Conservation (phyloP, 2,888 invertebrate genomes). For the Eupithecia centaureata region DNA sequence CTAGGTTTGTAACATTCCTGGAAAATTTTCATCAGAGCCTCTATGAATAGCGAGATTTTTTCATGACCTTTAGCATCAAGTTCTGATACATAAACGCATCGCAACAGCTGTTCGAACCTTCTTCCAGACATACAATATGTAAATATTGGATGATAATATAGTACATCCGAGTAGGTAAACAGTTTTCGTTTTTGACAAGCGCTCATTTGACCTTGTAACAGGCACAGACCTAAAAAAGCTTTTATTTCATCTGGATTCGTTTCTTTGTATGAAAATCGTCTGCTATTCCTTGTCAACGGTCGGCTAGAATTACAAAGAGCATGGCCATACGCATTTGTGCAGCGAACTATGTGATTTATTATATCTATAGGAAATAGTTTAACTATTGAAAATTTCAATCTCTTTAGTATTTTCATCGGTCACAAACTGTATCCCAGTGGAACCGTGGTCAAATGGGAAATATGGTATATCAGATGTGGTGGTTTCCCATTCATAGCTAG, state of each 20-base stretch:
- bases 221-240: slow-evolving; percentile 31
- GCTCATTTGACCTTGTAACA: slow-evolving; percentile 31
- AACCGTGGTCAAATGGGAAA: slow-evolving; percentile 12
- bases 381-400: slow-evolving; percentile 5
- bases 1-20: slow-evolving; percentile 39
- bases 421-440: slow-evolving; percentile 11
- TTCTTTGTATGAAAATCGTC: slow-evolving; percentile 20
- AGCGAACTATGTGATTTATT: slow-evolving; percentile 7
- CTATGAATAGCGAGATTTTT: slow-evolving; percentile 42
- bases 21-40: slow-evolving; percentile 40
- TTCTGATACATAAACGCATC: slow-evolving; percentile 43
- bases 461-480: slow-evolving; percentile 10
- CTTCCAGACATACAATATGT: slow-evolving; percentile 38
- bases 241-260: slow-evolving; percentile 27
- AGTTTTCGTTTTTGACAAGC: slow-evolving; percentile 26
- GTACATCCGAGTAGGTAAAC: slow-evolving; percentile 36
- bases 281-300: slow-evolving; percentile 30
- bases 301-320: slow-evolving; percentile 24
- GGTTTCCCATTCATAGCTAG: slow-evolving; percentile 10
- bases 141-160: slow-evolving; percentile 41
- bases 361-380: slow-evolving; percentile 5
- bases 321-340: slow-evolving; percentile 31
- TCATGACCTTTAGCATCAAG: slow-evolving; percentile 40
- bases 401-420: neutral
- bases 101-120: slow-evolving; percentile 30